Conservation (phyloP, 2,797 vertebrate species). For the Acanthurus lineatus region DNA sequence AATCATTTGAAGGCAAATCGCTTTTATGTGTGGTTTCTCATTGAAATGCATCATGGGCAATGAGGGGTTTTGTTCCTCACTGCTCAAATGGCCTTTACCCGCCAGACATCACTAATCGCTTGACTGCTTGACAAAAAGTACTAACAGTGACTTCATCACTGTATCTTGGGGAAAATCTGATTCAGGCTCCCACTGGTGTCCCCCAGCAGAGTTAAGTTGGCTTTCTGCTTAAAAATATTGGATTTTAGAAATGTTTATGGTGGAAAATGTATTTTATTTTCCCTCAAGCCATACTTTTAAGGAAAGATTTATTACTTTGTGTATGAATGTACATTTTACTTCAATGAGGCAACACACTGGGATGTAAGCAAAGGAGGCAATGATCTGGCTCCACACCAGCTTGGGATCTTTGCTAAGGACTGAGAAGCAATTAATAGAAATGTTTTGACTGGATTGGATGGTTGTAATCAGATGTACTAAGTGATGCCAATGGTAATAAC, state of each 20-base stretch:
- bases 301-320: not conserved
- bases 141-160: not conserved
- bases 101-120: slow-evolving; percentile 34
- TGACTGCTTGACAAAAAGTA: slow-evolving; percentile 23
- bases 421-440: too few relatives aligned
- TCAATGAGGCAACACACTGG: not conserved
- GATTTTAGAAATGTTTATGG: slow-evolving; percentile 15
- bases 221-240: slow-evolving; percentile 13
- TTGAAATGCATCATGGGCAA: slow-evolving; percentile 54
- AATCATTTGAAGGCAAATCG: slow-evolving; percentile 65
- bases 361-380: not conserved
- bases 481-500: not conserved
- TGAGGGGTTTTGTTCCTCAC: slow-evolving; percentile 53
- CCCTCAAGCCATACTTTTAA: slow-evolving; percentile 21
- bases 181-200: slow-evolving; percentile 1
- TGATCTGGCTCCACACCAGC: not conserved
- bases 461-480: not conserved
- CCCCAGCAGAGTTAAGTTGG: slow-evolving; percentile 5
- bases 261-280: slow-evolving; percentile 27
- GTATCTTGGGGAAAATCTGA: slow-evolving; percentile 15
- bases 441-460: not conserved
- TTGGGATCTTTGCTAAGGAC: not conserved
- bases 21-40: slow-evolving; percentile 52
- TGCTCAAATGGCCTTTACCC: slow-evolving; percentile 39
- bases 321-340: slow-evolving; percentile 2